phyloP scores from a whole-genome alignment of 2,113 vertebrate genomes.

The Nettapus auritus region DNA sequence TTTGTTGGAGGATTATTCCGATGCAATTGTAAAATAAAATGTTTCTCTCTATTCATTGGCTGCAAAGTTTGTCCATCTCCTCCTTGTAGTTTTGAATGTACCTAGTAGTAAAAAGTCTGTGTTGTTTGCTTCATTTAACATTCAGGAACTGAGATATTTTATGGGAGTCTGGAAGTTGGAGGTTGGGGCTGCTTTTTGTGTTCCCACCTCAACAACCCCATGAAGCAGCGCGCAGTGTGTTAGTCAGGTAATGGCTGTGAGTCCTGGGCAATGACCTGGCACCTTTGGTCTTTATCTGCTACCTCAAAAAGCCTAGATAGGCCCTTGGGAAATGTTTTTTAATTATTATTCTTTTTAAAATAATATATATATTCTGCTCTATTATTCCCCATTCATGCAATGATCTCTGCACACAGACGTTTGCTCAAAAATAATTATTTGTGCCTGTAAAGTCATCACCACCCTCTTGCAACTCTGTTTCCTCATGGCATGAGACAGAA shows the following conservation, averaged over 20 bases:
- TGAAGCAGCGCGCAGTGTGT: neutral
- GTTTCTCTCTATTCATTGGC: neutral
- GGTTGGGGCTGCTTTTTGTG: neutral
- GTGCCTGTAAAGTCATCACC: neutral
- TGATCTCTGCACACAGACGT: neutral
- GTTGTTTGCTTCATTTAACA: neutral
- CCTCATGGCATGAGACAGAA: neutral
- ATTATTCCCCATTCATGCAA: neutral
- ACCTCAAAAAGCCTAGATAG: too few relatives aligned
- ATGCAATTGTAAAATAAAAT: neutral
- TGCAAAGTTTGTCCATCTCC: neutral
- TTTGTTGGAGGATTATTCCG: neutral
- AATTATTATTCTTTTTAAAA: neutral
- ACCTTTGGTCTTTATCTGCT: neutral
- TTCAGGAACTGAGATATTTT: neutral
- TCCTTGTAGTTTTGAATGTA: neutral
- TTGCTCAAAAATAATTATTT: neutral
- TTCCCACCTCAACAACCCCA: neutral
- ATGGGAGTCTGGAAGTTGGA: neutral
- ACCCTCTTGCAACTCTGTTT: neutral
- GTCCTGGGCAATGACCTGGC: too few relatives aligned
- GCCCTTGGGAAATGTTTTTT: neutral
- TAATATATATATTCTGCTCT: neutral
- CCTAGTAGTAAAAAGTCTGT: rapidly evolving
- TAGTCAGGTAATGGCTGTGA: neutral